Percentiles rank a stretch among this genome's conserved stretches.
These are phyloP conservation scores for Eriocheir sinensis DNA, from an alignment of 1,140 invertebrate genomes.

Conservation along the genomic window DNA sequence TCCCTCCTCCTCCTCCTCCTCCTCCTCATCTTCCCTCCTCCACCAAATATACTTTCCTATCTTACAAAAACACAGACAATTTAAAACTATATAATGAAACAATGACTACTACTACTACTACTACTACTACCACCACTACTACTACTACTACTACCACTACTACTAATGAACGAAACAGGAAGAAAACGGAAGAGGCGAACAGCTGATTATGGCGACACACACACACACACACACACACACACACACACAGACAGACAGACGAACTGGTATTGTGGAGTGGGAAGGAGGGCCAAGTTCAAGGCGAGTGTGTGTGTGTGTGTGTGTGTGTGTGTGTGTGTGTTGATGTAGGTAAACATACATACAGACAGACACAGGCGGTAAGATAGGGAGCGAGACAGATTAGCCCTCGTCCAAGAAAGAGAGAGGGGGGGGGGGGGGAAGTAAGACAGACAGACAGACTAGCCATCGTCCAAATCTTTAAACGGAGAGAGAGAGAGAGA, in stretches of 20 bases:
- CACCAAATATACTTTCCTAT: no score
- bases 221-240: neutral
- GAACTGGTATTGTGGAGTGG: neutral
- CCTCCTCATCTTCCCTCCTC: no score
- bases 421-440: neutral
- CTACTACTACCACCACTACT: neutral
- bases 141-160: neutral
- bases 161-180: neutral
- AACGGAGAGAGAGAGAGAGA: no score
- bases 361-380: no score
- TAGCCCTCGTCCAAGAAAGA: no score
- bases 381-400: no score
- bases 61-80: no score
- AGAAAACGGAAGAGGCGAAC: neutral
- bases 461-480: no score
- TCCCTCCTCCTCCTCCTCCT: no score
- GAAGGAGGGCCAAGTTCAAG: neutral
- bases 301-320: neutral
- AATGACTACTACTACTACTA: neutral
- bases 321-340: constrained; percentile 14
- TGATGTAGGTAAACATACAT: neutral
- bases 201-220: neutral
- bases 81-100: no score
- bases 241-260: neutral
- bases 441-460: neutral